These are phyloP conservation scores for Eurystomus glaucurus DNA, from an alignment of 2,797 vertebrate genomes.

Conservation along the genomic window DNA sequence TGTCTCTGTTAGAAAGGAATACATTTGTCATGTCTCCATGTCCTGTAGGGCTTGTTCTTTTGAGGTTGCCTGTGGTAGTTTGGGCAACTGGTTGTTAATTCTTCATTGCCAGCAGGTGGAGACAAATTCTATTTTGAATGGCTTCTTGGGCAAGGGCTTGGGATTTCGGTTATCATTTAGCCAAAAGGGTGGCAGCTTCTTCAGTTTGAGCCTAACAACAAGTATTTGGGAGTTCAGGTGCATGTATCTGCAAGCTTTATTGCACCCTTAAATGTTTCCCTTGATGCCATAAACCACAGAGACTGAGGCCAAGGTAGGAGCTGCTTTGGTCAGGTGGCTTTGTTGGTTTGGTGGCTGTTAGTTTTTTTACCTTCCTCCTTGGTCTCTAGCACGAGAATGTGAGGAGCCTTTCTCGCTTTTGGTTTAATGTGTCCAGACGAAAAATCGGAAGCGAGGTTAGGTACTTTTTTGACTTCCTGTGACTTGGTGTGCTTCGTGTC, in stretches of 20 bases:
- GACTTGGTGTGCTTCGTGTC: background rate
- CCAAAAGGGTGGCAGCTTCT: background rate
- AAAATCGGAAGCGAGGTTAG: background rate
- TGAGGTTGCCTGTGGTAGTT: background rate
- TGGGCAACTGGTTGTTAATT: background rate
- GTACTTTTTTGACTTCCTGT: background rate
- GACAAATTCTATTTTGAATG: slow-evolving; percentile 35
- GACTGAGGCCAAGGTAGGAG: background rate
- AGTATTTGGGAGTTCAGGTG: background rate
- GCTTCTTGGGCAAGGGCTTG: background rate
- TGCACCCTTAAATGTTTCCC: background rate
- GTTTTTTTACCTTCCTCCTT: background rate
- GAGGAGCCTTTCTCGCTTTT: background rate
- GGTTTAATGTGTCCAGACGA: background rate
- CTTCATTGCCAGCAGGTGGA: slow-evolving; percentile 27
- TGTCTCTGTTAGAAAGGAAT: background rate
- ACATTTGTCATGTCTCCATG: background rate
- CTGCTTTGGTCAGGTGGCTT: background rate
- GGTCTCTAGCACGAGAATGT: background rate
- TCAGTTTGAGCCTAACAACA: background rate
- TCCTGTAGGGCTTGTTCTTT: background rate
- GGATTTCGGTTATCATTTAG: background rate
- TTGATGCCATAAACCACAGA: background rate
- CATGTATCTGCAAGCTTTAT: background rate
- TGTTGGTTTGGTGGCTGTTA: background rate